Evolutionary conservation across 2,888 invertebrate species (phyloP), one percentile per base, ranked within the genome.

Genomic region (Lacanobia oleracea): DNA sequence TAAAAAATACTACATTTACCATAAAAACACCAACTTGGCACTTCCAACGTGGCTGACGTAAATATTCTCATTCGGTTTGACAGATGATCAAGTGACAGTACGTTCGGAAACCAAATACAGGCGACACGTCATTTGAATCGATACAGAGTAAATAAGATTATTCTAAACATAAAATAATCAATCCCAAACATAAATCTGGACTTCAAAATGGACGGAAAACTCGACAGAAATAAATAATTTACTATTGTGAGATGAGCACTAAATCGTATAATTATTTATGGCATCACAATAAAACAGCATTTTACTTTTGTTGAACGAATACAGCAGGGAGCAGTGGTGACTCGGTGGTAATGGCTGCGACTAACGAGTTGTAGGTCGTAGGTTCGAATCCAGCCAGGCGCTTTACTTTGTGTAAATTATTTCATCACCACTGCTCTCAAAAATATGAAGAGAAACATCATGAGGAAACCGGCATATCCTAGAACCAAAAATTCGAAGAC

Each of bases 1-100:
- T 86, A 89, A 86, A 91, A 87, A 89, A 90, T 86, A 76, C 87
- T 79, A 89, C 90, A 92, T 94, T 94, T 94, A 94, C 93, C 94
- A 93, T 94, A 95, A 95, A 96, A 95, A 96, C 93, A 95, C 93
- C 95, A 92, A 94, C 94, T 94, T 94, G 94, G 95, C 94, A 96
- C 94, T 95, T 96, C 96, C 96, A 96, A 96, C 96, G 96, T 96
- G 96, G 96, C 96, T 96, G 94, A 95, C 95, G 91, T 95, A 95
- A 93, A 93, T 93, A 92, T 85, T 91, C 88, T 74, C 75, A 85
- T 84, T 89, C 91, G 91, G 93, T 64, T 84, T 85, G 86, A 83
- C 86, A 86, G 61, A 45, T 56, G 23, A 67, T 82, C 79, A 86
- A 84, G 60, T 84, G 83, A 86, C 77, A 87, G 75, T 73, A 45